phyloP scores from a whole-genome alignment of 1,140 invertebrate species.

The Aphelenchoides besseyi region DNA sequence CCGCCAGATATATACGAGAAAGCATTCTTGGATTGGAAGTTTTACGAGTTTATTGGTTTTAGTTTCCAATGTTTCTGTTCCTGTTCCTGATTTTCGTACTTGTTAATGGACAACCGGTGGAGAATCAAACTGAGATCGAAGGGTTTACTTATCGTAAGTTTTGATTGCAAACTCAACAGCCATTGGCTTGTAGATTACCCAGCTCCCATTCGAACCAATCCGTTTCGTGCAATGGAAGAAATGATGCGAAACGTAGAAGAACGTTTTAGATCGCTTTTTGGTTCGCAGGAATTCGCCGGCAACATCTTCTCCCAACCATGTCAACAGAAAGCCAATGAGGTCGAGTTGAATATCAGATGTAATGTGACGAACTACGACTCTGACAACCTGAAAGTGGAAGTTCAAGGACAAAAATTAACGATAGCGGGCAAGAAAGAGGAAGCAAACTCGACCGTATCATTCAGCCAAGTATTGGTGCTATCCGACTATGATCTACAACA shows the following conservation, averaged over 20 bases:
- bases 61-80: too few species aligned
- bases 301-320: slow-evolving; percentile 1
- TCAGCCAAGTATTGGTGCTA: background rate
- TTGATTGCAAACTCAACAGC: too few species aligned
- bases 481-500: background rate
- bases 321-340: background rate
- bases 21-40: too few species aligned
- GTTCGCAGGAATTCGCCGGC: background rate
- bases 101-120: too few species aligned
- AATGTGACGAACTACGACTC: background rate
- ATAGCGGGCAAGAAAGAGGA: background rate
- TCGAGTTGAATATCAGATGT: background rate
- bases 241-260: background rate
- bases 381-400: background rate
- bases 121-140: too few species aligned
- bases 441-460: background rate
- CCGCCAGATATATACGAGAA: too few species aligned
- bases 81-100: too few species aligned
- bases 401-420: background rate
- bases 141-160: too few species aligned
- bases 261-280: background rate
- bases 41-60: too few species aligned
- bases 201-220: background rate
- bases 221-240: slow-evolving; percentile 4
- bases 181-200: too few species aligned